Percentiles rank a stretch among this genome's conserved stretches.
Evolutionary conservation across 2,113 vertebrate species (phyloP).

Genomic region (Phyllopteryx taeniolatus): DNA sequence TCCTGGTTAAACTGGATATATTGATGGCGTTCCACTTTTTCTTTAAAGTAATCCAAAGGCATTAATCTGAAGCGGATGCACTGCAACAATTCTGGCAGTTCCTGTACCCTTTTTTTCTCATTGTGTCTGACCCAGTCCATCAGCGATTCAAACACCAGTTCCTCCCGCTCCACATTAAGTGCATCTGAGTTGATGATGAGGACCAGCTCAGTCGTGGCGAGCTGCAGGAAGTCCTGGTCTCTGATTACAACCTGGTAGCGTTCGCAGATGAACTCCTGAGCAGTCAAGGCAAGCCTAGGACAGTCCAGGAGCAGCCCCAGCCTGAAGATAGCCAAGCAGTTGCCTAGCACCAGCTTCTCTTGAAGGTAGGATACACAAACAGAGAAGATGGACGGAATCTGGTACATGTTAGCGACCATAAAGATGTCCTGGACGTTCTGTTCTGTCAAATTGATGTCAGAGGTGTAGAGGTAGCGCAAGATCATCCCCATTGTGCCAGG

Average conservation of each 20-base stretch:
- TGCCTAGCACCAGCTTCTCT: slow-evolving; percentile 85
- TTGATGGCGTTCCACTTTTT: slow-evolving; percentile 83
- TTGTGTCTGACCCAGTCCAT: slow-evolving; percentile 86
- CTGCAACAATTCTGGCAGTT: slow-evolving; percentile 84
- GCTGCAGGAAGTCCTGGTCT: slow-evolving; percentile 85
- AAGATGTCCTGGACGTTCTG: slow-evolving; percentile 91
- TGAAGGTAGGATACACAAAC: slow-evolving; percentile 90
- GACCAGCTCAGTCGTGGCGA: slow-evolving; percentile 82
- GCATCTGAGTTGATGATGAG: slow-evolving; percentile 84
- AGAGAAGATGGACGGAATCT: slow-evolving; percentile 94
- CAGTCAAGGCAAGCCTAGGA: slow-evolving; percentile 78
- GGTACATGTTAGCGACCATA: slow-evolving; percentile 88
- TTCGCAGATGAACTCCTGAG: slow-evolving; percentile 86
- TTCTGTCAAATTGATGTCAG: slow-evolving; percentile 86
- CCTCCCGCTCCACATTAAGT: slow-evolving; percentile 85
- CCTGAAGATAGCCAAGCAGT: slow-evolving; percentile 89
- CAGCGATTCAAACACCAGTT: slow-evolving; percentile 87
- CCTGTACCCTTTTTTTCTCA: slow-evolving; percentile 69
- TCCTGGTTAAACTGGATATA: slow-evolving; percentile 79
- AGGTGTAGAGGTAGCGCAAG: slow-evolving; percentile 90
- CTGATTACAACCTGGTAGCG: slow-evolving; percentile 80
- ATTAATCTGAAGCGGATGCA: slow-evolving; percentile 91
- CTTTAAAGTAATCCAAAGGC: slow-evolving; percentile 79
- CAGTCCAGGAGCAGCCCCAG: slow-evolving; percentile 88
- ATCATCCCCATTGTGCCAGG: slow-evolving; percentile 84